Base-by-base conservation (phyloP, 2,888 invertebrate genomes). In the Leistus spinibarbis region DNA sequence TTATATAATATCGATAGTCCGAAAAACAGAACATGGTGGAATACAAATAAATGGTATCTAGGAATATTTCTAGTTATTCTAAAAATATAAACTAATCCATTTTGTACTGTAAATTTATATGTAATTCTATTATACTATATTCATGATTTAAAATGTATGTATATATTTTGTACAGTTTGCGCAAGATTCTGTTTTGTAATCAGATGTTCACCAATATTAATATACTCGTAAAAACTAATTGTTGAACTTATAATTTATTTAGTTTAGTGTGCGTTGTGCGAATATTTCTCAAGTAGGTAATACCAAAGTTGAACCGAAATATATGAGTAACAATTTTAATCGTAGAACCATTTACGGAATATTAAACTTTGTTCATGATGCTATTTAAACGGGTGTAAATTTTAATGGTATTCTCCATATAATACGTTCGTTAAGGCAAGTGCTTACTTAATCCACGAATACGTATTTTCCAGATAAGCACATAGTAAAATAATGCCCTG, bases 291-390 rank as follows among this genome's bases (percentile, higher is more conserved):
- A 40, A 40, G 40, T 40, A 4, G n/a, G n/a, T n/a, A n/a, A n/a
- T n/a, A n/a, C n/a, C n/a, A n/a, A 40, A 1, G 5, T 2, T 40
- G 13, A 2, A 10, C 5, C 13, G 40, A 40, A 40, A 40, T 40
- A 40, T 40, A 13, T 40, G 40, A 40, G 70, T 70, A 53, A 19
- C 70, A 63, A 70, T 70, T 70, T 70, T 70, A 70, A 70, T 70
- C 70, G 70, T 23, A 54, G 54, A 53, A 54, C 63, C 62, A 70
- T 70, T 70, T 70, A 22, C 63, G 63, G 70, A 54, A 70, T 70
- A 70, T 70, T 64, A 70, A 70, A 70, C 62, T 70, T 70, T 53
- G 70, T 63, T 54, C 68, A 19, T 22, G 63, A 3, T 22, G 20
- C 63, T 19, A 22, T n/a, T 66, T 20, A 69, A 60, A 60, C 40